These are phyloP conservation scores for Drosophila recens DNA, from an alignment of 2,888 invertebrate genomes.

Conservation along the genomic window DNA sequence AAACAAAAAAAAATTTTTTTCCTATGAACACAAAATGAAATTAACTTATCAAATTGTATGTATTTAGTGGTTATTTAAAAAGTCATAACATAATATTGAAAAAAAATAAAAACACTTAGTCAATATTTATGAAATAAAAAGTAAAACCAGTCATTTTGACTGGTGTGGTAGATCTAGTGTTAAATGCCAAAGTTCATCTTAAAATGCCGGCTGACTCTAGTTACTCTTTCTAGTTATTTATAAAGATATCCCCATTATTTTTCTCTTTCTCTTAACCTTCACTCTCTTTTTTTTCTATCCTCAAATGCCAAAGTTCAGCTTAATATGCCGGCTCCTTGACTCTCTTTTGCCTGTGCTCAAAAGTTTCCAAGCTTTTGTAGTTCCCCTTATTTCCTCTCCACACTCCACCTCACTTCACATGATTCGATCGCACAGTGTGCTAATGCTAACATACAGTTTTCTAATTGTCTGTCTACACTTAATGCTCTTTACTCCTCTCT, in stretches of 20 bases:
- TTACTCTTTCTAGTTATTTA: not conserved
- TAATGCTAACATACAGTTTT: no score
- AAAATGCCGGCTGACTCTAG: slow-evolving; percentile 1
- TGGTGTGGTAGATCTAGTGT: no score
- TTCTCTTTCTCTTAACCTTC: not conserved
- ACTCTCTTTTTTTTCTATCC: not conserved
- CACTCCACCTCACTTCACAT: not conserved
- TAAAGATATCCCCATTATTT: not conserved
- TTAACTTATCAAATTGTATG: no score
- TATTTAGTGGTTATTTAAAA: no score
- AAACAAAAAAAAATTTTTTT: no score
- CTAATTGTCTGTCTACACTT: not conserved
- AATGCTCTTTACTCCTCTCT: not conserved
- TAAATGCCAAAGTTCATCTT: slow-evolving; percentile 2
- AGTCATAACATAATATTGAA: no score
- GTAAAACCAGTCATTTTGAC: no score
- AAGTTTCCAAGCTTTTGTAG: slow-evolving; percentile 8
- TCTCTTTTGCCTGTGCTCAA: slow-evolving; percentile 1
- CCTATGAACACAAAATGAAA: no score
- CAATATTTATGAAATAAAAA: no score
- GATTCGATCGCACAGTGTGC: not conserved
- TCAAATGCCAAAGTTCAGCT: slow-evolving; percentile 7
- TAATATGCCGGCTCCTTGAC: slow-evolving; percentile 1
- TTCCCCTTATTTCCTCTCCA: not conserved
- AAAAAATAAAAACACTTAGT: no score